Conservation (phyloP, 2,888 invertebrate species). For the Meteorus colon region DNA sequence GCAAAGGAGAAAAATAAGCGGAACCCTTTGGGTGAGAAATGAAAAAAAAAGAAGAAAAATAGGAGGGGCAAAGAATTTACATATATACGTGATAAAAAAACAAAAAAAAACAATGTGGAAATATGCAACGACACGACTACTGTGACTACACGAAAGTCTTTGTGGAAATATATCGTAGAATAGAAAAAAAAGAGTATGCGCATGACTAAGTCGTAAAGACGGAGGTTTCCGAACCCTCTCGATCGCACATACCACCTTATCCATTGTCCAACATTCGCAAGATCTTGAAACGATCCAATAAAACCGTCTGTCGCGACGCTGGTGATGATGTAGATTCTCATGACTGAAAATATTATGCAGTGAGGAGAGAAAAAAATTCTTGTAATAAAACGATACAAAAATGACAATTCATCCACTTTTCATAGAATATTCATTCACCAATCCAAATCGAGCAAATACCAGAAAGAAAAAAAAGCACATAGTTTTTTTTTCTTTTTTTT, state of each 20-base stretch:
- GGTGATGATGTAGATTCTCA: background rate
- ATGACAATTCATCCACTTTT: background rate
- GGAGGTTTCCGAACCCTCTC: constrained; percentile 23
- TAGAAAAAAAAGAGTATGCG: background rate
- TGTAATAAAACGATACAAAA: background rate
- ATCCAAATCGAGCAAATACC: background rate
- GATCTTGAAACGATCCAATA: constrained; percentile 12
- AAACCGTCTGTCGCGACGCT: constrained; percentile 6
- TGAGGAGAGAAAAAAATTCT: background rate
- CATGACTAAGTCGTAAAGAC: constrained; percentile 21
- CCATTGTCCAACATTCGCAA: background rate
- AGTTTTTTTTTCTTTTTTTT: background rate
- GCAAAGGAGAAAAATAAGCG: too few relatives aligned
- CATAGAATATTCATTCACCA: background rate
- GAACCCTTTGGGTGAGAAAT: background rate
- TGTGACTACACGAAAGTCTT: background rate
- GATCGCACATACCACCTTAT: background rate
- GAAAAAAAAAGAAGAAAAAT: background rate
- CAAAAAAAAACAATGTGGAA: background rate
- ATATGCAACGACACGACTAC: constrained; percentile 6
- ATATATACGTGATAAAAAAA: background rate
- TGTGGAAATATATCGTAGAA: background rate
- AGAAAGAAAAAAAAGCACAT: background rate
- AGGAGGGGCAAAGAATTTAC: background rate
- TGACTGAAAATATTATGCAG: background rate